Conservation (phyloP, 2,888 invertebrate genomes). For the Drosophila planitibia region DNA sequence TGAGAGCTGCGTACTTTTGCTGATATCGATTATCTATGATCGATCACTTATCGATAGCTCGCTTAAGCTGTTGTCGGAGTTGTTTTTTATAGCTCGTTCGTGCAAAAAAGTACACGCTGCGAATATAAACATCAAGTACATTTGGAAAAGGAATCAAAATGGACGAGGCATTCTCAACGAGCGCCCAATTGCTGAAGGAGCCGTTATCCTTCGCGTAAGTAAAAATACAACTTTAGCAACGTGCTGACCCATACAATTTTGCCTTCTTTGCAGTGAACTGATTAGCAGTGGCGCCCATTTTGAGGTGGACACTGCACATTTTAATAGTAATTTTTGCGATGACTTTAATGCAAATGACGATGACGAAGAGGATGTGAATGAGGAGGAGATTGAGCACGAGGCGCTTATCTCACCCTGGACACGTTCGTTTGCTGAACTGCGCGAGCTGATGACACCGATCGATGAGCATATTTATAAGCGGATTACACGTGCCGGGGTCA, state of each 20-base stretch:
- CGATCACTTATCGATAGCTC: conserved; percentile 12
- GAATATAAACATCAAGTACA: neutral
- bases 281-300: conserved; percentile 67
- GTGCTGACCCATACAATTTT: neutral
- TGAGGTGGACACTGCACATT: conserved; percentile 77
- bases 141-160: conserved; percentile 9
- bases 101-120: neutral
- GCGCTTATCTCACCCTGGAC: conserved; percentile 83
- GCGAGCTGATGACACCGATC: conserved; percentile 75
- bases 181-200: conserved; percentile 49
- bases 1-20: neutral
- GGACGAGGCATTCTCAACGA: conserved; percentile 23
- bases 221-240: neutral
- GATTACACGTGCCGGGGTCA: conserved; percentile 66
- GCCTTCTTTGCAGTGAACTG: conserved; percentile 41
- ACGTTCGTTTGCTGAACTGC: conserved; percentile 79
- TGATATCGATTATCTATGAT: neutral
- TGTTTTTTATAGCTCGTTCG: neutral
- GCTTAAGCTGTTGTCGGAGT: neutral
- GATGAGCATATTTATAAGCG: conserved; percentile 77
- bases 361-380: conserved; percentile 62
- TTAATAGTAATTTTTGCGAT: conserved; percentile 65
- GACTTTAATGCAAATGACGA: conserved; percentile 73
- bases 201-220: conserved; percentile 59
- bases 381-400: conserved; percentile 34